Base-by-base conservation (phyloP, 2,113 vertebrate species). In the Equus przewalskii region DNA sequence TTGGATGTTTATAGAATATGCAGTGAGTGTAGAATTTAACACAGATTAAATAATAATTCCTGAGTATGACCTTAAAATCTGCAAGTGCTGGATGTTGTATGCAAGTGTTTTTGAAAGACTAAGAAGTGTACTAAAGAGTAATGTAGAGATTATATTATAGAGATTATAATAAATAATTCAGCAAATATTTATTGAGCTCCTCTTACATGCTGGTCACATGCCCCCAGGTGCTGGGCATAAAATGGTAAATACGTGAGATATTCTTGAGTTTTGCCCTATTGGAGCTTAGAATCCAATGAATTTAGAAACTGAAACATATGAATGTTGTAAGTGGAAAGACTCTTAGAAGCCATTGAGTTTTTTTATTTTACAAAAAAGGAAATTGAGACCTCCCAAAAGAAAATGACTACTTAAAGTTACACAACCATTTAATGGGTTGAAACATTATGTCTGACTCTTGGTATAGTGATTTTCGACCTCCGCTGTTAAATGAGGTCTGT, bases 111-210 rank as follows among this genome's bases (percentile, higher is more conserved):
- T 62, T 49, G 12, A 69, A 94, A 60, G 54, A 62, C 82, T 94
- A 70, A 46, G 80, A 79, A 94, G 15, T 85, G 64, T 58, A 70
- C 49, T 96, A 46, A 95, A 88, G 54, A 90, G 19, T 89, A 85
- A 70, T 62, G 56, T 56, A 58, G 15, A 60, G 49, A 26, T 89
- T 91, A 73, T 46, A 56, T 82, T n/a, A 18, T 60, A 83, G 36
- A 88, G 41, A 89, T 84, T 91, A 41, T 84, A 93, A 79, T 93
- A 36, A n/a, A 83, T 95, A 60, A 96, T 83, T 96, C 44, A 49
- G 3, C 56, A 91, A 41, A 51, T 78, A 85, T 30, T 78, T 95
- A 72, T 72, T 87, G 69, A 67, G 16, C 33, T 4, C 3, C 10
- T 18, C 1, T 82, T 83, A 67, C 7, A n/a, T 54, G 87, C 41